phyloP scores from a whole-genome alignment of 1,140 invertebrate genomes.

The Mycetomoellerius zeteki region DNA sequence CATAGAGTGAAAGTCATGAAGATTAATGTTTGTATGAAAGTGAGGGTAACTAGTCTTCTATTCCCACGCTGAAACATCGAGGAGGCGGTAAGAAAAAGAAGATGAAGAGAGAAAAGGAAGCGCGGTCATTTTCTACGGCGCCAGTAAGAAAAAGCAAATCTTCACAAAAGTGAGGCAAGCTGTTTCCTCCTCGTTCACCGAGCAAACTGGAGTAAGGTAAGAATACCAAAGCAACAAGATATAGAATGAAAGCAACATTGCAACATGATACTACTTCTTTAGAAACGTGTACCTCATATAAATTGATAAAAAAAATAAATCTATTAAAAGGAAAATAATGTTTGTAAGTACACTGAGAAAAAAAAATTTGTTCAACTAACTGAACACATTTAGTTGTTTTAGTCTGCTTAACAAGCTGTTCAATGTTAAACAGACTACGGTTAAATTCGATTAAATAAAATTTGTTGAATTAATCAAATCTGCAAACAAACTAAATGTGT shows the following conservation, averaged over 20 bases:
- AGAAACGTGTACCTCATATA: slow-evolving; percentile 23
- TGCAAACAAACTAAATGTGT: too few species aligned
- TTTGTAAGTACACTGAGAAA: too few species aligned
- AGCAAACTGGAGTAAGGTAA: slow-evolving; percentile 49
- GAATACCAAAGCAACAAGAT: slow-evolving; percentile 45
- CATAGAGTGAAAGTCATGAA: slow-evolving; percentile 72
- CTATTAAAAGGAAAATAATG: not conserved
- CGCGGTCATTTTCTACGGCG: slow-evolving; percentile 63
- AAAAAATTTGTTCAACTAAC: too few species aligned
- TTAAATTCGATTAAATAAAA: too few species aligned
- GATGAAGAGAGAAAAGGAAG: slow-evolving; percentile 45
- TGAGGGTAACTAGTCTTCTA: slow-evolving; percentile 49
- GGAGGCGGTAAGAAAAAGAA: slow-evolving; percentile 48
- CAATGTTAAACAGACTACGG: too few species aligned
- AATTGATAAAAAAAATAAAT: slow-evolving; percentile 7
- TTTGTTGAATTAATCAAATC: too few species aligned
- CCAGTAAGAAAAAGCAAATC: slow-evolving; percentile 49
- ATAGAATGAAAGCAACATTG: slow-evolving; percentile 20
- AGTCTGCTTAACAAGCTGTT: too few species aligned
- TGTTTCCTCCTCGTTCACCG: slow-evolving; percentile 58
- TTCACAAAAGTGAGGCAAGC: slow-evolving; percentile 51
- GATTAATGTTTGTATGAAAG: slow-evolving; percentile 69
- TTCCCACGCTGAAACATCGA: slow-evolving; percentile 50
- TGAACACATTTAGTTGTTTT: too few species aligned
- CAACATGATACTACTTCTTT: slow-evolving; percentile 24